Evolutionary conservation across 2,113 vertebrate species (phyloP), one percentile per base, ranked within the genome.

Genomic region (Oryzias javanicus): DNA sequence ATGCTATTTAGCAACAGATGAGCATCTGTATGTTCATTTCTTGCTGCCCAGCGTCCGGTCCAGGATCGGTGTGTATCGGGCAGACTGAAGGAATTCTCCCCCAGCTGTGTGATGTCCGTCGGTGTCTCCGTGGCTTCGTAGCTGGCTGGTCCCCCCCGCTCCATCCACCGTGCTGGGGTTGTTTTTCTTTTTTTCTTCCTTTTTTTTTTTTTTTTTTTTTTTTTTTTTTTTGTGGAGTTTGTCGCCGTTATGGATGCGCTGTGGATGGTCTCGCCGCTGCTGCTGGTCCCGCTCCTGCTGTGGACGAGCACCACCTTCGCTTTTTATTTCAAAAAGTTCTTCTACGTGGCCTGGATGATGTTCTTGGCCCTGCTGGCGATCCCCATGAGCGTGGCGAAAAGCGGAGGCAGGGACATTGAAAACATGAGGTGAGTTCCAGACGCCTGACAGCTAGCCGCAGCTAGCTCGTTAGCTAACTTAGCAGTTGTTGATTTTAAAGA

Each of bases 371-470:
- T 79, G 22, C 0, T 93, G 19, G 89, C 91, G 3, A 89, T 86
- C 12, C 93, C 79, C 1, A 46, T 93, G 64, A 95, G 94, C 51
- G 70, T 96, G 29, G 85, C 96, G 74, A 88, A 93, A 68, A 93
- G 95, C 90, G 92, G 94, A 18, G 95, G 95, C 65, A 92, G 96
- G 60, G 94, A 93, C 48, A 84, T 98, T 45, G 92, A 93, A 60
- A 98, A 98, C 86, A 96, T 98, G 96, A 92, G 93, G 96, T 93
- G 78, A 90, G 88, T 75, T 82, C 45, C 73, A 67, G 70, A 71
- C 54, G 64, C 60, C 66, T 79, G 74, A 72, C 76, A 69, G 78
- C 65, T 80, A 82, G 55, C 68, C 57, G 0, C 0, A 17, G 70
- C 60, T 85, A 86, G 79, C 84, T 17, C 7, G 76, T 70, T 84